Conservation (phyloP, 1,140 invertebrate species). For the Camponotus pennsylvanicus region DNA sequence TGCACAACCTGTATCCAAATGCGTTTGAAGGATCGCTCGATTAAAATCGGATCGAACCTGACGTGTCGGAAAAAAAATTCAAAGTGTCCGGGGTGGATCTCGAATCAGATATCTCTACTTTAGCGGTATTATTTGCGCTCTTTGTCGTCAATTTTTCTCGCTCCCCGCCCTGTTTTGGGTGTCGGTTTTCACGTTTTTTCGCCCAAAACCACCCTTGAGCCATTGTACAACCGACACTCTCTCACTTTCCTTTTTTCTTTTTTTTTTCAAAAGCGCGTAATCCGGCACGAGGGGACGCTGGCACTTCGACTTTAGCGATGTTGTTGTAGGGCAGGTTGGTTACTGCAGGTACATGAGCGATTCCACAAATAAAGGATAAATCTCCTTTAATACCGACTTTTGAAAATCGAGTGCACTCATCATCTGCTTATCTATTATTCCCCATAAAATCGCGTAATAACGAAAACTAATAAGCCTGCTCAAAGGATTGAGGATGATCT, state of each 20-base stretch:
- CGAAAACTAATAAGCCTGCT: neutral
- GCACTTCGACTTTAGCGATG: constrained; percentile 81
- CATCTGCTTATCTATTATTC: constrained; percentile 24
- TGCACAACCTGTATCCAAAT: constrained; percentile 24
- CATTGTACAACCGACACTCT: constrained; percentile 74
- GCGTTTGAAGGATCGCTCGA: constrained; percentile 61
- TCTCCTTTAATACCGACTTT: constrained; percentile 56
- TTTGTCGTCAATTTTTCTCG: constrained; percentile 84
- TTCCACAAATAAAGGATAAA: constrained; percentile 64
- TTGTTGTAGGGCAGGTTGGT: constrained; percentile 81
- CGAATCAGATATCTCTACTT: constrained; percentile 83
- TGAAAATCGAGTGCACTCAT: constrained; percentile 16
- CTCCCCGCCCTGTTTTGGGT: constrained; percentile 84
- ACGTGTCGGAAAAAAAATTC: constrained; percentile 63
- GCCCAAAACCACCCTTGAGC: constrained; percentile 84
- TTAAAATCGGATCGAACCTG: constrained; percentile 79
- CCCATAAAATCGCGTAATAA: neutral
- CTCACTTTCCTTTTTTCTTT: constrained; percentile 71
- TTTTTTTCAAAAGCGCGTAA: constrained; percentile 84
- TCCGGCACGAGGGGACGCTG: constrained; percentile 83
- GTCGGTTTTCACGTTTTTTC: constrained; percentile 86
- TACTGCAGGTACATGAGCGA: constrained; percentile 80
- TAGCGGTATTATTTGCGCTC: constrained; percentile 81
- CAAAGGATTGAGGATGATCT: neutral
- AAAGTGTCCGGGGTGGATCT: constrained; percentile 71